Evolutionary conservation across 2,113 vertebrate genomes (phyloP), one percentile per base, ranked within the genome.

Genomic region (Melanotaenia duboulayi): DNA sequence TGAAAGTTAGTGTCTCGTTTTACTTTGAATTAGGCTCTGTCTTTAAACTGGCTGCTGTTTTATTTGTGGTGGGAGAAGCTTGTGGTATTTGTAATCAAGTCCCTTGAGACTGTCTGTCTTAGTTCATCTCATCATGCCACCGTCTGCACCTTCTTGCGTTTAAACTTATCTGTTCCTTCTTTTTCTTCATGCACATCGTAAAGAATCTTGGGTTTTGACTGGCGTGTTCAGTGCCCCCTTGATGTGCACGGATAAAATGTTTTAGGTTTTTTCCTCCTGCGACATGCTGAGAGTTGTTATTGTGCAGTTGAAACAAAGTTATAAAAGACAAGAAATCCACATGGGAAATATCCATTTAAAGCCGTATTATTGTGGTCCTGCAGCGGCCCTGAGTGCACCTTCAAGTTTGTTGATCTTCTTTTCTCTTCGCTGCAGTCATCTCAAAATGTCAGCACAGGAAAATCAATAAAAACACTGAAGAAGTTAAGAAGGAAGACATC

Each of bases 281-380:
- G 13, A 61, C 80, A 60, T 12, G 65, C 81, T 74, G 62, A 64
- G 83, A 80, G 75, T 58, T 76, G 72, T 73, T 74, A 67, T 79
- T 73, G 60, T 75, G 61, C 71, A 20, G 69, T 13, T 61, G 78
- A 80, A 78, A 71, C 73, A 14, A 66, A 73, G 79, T 77, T 76
- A 80, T 82, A 64, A 82, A 82, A 83, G 79, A 81, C 28, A 32
- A 46, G 46, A 48, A 48, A 82, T 72, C n/a, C 89, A 81, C 80
- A n/a, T 54, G 87, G 78, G 84, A 88, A 87, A 85, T 85, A 88
- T 88, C 85, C 80, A 82, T 86, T 88, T 82, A 82, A 85, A 91
- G 80, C 42, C 2, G 20, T 9, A 13, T 80, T 64, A 56, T 14
- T 37, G 69, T 44, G 61, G 64, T 70, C 68, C 82, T 87, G 76